These are phyloP conservation scores for Actinemys pallida DNA, from an alignment of 2,113 vertebrate genomes.

Conservation along the genomic window DNA sequence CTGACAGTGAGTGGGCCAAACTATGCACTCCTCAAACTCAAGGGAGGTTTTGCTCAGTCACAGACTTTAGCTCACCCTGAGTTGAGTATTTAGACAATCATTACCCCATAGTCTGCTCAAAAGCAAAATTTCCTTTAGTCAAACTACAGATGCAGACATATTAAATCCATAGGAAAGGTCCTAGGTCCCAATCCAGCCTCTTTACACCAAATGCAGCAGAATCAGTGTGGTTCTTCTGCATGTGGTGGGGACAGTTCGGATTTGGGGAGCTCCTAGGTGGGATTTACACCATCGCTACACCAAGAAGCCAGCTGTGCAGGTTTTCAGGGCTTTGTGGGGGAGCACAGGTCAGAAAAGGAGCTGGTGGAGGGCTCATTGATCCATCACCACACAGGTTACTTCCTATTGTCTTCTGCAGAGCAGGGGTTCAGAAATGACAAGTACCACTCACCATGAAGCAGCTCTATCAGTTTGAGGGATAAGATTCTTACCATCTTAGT, in stretches of 20 bases:
- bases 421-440: neutral
- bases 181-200: neutral
- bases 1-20: fast-evolving
- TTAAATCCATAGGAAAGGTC: neutral
- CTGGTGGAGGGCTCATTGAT: neutral
- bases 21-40: neutral
- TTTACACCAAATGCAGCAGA: fast-evolving
- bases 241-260: neutral
- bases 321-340: neutral
- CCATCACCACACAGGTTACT: fast-evolving
- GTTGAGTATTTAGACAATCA: neutral
- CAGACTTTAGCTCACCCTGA: neutral
- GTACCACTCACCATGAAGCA: fast-evolving
- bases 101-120: neutral
- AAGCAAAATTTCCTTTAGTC: fast-evolving
- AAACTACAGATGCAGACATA: neutral
- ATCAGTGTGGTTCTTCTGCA: neutral
- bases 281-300: neutral
- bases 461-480: fast-evolving
- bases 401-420: neutral
- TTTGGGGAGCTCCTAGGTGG: fast-evolving
- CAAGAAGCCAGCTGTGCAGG: neutral
- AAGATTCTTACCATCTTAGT: neutral
- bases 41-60: neutral
- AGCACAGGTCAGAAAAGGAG: neutral